Evolutionary conservation across 2,888 invertebrate genomes (phyloP), one percentile per base, ranked within the genome.

Genomic region (Nipponacmea schrenckii): DNA sequence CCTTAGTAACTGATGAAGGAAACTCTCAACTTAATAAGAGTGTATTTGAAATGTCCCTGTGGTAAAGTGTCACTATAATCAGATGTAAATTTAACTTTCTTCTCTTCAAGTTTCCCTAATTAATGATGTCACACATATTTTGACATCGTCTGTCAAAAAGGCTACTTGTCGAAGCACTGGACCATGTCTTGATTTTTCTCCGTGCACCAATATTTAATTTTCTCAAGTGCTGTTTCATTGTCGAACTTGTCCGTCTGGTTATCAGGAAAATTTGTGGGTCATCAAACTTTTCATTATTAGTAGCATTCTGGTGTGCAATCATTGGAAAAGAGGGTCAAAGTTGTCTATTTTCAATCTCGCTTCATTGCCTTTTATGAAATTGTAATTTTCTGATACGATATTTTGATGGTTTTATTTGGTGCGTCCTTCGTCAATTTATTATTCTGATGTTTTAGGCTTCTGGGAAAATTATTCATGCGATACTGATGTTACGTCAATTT

Each of bases 101-200:
- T 10, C 56, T 56, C 56, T 12, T 56, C 56, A 56, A 4, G 56
- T 56, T 56, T 20, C 56, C 27, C 62, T 65, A 68, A 68, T 69
- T 69, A 63, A 68, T 72, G 64, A 68, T 64, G 72, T 68, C 68
- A 66, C 64, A 45, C 65, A 68, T 68, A 68, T 72, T 68, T 68
- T 72, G 72, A 72, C 69, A 56, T 50, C 20, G 20, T 64, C 39
- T 72, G 72, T 72, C 72, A 64, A 65, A 64, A 67, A 68, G 46
- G 72, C 72, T 56, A 56, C 56, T 56, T 56, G 56, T 56, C 20
- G 2, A 56, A 24, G 12, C 56, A 56, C 56, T 56, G 12, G 24
- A 24, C 56, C 56, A 56, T 24, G 20, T 56, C 56, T 10, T 24
- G 39, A 5, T 39, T 39, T 39, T 39, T 39, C 39, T 39, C 39